A percentile compares a stretch with the other conserved stretches of the same genome.
Evolutionary conservation across 2,113 vertebrate genomes (phyloP).

Genomic region (human): GRCh38 chr6:140456501-140457000

Average conservation of each 20-base stretch:
- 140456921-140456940: neutral
- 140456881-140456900: neutral
- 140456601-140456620: neutral
- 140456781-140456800: neutral
- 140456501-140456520: neutral
- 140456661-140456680: neutral
- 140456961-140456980: neutral
- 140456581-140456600: neutral
- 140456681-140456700: neutral
- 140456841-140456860: neutral
- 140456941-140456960: neutral
- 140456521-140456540: neutral
- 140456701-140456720: neutral
- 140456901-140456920: neutral
- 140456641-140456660: neutral
- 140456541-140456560: neutral
- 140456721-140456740: neutral
- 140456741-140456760: neutral
- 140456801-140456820: too few species aligned
- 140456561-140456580: neutral
- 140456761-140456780: neutral
- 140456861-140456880: neutral
- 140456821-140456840: neutral
- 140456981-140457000: neutral
- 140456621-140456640: neutral